These are phyloP conservation scores for Lagocephalus sceleratus DNA, from an alignment of 2,797 vertebrate species.

Conservation along the genomic window DNA sequence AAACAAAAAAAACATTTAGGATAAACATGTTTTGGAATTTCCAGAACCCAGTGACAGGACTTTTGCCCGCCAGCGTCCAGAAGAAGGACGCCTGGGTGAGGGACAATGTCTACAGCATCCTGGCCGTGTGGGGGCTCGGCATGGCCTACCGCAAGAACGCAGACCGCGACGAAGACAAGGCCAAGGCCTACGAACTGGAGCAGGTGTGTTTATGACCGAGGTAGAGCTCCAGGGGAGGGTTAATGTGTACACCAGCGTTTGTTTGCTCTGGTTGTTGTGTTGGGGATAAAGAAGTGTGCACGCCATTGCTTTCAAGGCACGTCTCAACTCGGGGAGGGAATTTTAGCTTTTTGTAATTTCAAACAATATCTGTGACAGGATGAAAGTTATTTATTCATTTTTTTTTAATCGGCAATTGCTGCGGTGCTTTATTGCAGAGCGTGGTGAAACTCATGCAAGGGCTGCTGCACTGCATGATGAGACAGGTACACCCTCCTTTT, in stretches of 20 bases:
- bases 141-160: conserved; percentile 99
- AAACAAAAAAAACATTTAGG: no score
- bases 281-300: background rate
- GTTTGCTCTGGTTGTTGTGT: conserved; percentile 11
- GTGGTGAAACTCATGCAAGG: conserved; percentile 99
- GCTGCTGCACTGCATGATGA: conserved; percentile 96
- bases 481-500: conserved; percentile 83
- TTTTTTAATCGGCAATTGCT: background rate
- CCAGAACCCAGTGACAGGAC: conserved; percentile 92
- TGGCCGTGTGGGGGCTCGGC: conserved; percentile 95
- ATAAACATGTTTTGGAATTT: no score
- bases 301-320: background rate
- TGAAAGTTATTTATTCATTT: background rate
- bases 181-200: conserved; percentile 96
- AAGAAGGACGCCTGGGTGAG: conserved; percentile 96
- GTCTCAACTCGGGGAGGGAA: no score
- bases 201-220: conserved; percentile 78
- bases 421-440: conserved; percentile 79
- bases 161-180: conserved; percentile 96
- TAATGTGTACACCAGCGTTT: conserved; percentile 14
- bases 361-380: background rate
- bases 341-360: background rate
- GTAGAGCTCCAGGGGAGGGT: background rate
- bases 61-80: conserved; percentile 87
- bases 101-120: conserved; percentile 95